Evolutionary conservation across 2,888 invertebrate species (phyloP), one percentile per base, ranked within the genome.

Genomic region (Mythimna impura): DNA sequence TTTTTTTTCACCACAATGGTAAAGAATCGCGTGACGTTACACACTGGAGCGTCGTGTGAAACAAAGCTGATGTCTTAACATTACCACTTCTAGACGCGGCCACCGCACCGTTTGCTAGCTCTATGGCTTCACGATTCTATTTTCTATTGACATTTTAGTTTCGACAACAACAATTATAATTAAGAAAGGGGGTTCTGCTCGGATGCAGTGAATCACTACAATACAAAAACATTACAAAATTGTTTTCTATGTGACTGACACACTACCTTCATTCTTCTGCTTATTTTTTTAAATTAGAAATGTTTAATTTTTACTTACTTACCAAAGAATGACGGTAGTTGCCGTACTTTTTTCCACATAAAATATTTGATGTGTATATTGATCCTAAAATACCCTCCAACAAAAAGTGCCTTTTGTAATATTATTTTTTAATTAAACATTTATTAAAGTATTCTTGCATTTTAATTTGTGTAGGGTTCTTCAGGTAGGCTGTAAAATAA

Each of bases 401-500:
- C 34, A 36, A 58, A 55, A 30, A 65, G 86, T 84, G 85, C 86
- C 85, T 85, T 84, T 84, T 81, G 50, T 78, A 80, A 66, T 71
- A 66, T 79, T n/a, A n/a, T n/a, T n/a, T 78, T 82, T 63, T 78
- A 72, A 82, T 83, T 71, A 82, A 75, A 80, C 66, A n/a, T 67
- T 66, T 25, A 73, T 66, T 69, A 58, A 75, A 81, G 17, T 77
- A 75, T 68, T 66, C 36, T 43, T 64, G 80, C 72, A 83, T 78
- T 81, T 84, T 86, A 87, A 73, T 79, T 74, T 70, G 67, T 66
- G 68, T 71, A 87, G 6, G 76, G 71, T 70, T 90, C 83, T 69
- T 86, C 90, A 0, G 86, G 83, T 66, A 86, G 68, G 63, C 90
- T 91, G 87, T 63, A 86, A 87, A 68, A 78, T 66, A 73, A 74